Evolutionary conservation across 1,140 invertebrate species (phyloP).

Genomic region (Brachionus koreanus): DNA sequence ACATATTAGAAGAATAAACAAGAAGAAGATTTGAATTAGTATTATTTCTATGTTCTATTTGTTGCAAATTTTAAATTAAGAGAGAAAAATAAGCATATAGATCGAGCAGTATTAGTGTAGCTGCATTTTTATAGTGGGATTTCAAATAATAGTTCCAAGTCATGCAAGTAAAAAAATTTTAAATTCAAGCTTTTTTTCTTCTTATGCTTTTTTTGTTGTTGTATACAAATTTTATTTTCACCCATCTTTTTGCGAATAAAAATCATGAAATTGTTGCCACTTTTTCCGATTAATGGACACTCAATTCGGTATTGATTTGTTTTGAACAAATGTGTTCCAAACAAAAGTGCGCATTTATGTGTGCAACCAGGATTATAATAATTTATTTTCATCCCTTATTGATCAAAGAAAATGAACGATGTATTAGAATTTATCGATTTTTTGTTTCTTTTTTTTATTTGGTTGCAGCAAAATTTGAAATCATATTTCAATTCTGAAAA

Average conservation of each 20-base stretch:
- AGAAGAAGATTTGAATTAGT: conserved; percentile 39
- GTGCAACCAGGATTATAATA: conserved; percentile 17
- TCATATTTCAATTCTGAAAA: neutral
- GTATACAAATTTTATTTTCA: neutral
- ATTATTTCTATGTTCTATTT: conserved; percentile 38
- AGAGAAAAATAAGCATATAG: neutral
- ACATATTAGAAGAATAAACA: neutral
- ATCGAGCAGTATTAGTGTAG: conserved; percentile 11
- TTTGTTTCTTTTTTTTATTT: conserved; percentile 4
- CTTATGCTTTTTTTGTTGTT: neutral
- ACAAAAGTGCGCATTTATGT: neutral
- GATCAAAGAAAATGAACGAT: conserved; percentile 35
- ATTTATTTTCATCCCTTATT: conserved; percentile 41
- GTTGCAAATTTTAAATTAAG: conserved; percentile 13
- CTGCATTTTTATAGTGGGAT: conserved; percentile 15
- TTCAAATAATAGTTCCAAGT: conserved; percentile 41
- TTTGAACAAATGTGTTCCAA: neutral
- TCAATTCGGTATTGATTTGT: conserved; percentile 7
- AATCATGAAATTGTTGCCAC: conserved; percentile 4
- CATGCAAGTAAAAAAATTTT: conserved; percentile 15
- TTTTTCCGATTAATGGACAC: conserved; percentile 26
- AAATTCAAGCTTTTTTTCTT: conserved; percentile 42
- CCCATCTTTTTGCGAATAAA: neutral
- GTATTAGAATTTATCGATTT: conserved; percentile 33
- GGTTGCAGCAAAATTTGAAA: neutral